Base-by-base conservation (phyloP, 2,888 invertebrate species). In the Rotaria sp. region DNA sequence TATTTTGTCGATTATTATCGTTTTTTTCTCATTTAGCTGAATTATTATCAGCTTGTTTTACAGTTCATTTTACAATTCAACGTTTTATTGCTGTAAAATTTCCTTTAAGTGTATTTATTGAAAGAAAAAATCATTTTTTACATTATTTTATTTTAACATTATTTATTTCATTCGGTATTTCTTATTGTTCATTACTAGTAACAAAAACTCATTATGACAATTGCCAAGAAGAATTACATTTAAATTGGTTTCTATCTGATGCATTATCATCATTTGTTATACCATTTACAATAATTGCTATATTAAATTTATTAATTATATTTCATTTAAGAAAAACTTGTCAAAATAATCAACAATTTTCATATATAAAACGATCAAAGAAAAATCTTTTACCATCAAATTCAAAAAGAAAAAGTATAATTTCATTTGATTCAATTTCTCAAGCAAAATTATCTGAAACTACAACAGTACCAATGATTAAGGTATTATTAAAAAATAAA, bases 1-100 rank as follows among this genome's bases (percentile, higher is more conserved):
- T 1, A 41, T 45, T 80, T 24, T 80, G 75, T 80, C 24, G 13
- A 35, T 45, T 45, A 13, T 80, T 80, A 80, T 41, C 75, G 2
- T 45, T 80, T 38, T 3, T 41, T 45, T 80, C 75, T 80, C 75
- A 80, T 80, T 24, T 80, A 26, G 75, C 75, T 80, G 75, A 80
- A 80, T 86, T 86, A 57, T 50, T 85, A 59, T 86, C 86, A 2
- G 85, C 86, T 57, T 85, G 75, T 38, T 86, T 86, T 84, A 86
- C 86, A 15, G 85, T 75, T 26, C 52, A 85, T 55, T 86, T 86
- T 84, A 86, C 86, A 50, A 75, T 85, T 85, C 86, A 86, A 74
- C 86, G 86, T 50, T 86, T 85, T 59, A 85, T 86, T 24, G 86
- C 86, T 30, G 86, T 86, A 0, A 50, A n/a, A 45, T 57, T 80